Base-by-base conservation (phyloP, 2,888 invertebrate genomes). In the Agrypnus murinus region DNA sequence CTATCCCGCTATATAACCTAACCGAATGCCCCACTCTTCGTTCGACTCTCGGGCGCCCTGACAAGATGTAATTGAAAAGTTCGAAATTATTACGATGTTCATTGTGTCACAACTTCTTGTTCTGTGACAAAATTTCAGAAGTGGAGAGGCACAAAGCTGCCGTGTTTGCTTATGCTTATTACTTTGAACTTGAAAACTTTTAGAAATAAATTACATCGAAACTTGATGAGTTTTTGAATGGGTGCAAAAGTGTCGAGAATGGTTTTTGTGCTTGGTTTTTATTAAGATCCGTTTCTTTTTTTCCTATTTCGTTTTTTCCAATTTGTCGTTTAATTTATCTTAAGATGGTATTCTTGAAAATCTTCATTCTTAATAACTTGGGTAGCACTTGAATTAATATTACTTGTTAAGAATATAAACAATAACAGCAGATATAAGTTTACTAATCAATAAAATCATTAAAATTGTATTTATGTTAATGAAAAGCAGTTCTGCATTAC, bases 1-100 rank as follows among this genome's bases (percentile, higher is more conserved):
- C 55, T 66, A 58, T 69, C 65, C 71, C 71, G 73, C 67, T 75
- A 75, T 75, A 73, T 73, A 75, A 75, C 71, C 66, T 71, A 73
- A 73, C 71, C 75, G 71, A 70, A 72, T 71, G 66, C 75, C 73
- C 75, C 73, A 73, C 75, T 75, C 75, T n/a, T 69, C 68, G 60
- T 58, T 69, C 72, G 72, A 58, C 69, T 68, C 68, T 53, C 69
- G 60, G 69, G 69, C 69, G 72, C 65, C 69, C 55, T 69, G 65
- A 69, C 71, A 60, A 67, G 66, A 68, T 71, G n/a, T n/a, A 64
- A 59, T 59, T 64, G 67, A 71, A 71, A 71, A 71, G 71, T 71
- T 71, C 46, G 65, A 71, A 71, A 71, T 66, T 71, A 68, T 64
- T 71, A 68, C 64, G 71, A 67, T 68, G 62, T 67, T 68, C 59